phyloP scores from a whole-genome alignment of 2,888 invertebrate genomes.

The Dicycla oo region DNA sequence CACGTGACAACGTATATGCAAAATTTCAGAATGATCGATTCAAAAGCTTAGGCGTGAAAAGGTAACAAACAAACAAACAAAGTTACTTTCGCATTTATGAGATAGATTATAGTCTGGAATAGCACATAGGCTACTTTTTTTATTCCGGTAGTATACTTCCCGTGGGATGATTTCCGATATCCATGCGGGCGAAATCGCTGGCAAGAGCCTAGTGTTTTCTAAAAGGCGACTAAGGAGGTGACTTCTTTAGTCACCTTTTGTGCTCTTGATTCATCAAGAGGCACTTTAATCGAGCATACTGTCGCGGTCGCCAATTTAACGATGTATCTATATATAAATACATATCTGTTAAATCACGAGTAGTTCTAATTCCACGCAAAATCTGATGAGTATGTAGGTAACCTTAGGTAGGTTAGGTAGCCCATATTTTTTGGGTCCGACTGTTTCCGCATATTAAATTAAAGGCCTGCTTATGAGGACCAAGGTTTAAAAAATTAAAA shows the following conservation, averaged over 20 bases:
- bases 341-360: background rate
- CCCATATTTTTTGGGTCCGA: constrained; percentile 2
- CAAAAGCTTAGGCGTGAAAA: too few species aligned
- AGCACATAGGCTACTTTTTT: too few species aligned
- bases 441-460: constrained; percentile 27
- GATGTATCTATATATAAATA: background rate
- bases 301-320: background rate
- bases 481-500: constrained; percentile 34
- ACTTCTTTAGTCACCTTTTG: background rate
- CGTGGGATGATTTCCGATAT: too few species aligned
- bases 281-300: background rate
- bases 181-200: too few species aligned
- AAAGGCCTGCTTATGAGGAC: constrained; percentile 1
- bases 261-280: background rate
- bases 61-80: too few species aligned
- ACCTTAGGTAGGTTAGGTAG: too few species aligned
- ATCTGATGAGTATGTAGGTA: background rate
- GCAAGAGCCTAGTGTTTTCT: too few species aligned
- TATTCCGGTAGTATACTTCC: too few species aligned
- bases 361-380: background rate
- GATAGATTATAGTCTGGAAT: too few species aligned
- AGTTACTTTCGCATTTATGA: too few species aligned
- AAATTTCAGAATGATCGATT: too few species aligned
- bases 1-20: too few species aligned
- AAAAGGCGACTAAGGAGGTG: background rate